Evolutionary conservation across 2,113 vertebrate species (phyloP), one percentile per base, ranked within the genome.

Genomic region (Bujurquina vittata): DNA sequence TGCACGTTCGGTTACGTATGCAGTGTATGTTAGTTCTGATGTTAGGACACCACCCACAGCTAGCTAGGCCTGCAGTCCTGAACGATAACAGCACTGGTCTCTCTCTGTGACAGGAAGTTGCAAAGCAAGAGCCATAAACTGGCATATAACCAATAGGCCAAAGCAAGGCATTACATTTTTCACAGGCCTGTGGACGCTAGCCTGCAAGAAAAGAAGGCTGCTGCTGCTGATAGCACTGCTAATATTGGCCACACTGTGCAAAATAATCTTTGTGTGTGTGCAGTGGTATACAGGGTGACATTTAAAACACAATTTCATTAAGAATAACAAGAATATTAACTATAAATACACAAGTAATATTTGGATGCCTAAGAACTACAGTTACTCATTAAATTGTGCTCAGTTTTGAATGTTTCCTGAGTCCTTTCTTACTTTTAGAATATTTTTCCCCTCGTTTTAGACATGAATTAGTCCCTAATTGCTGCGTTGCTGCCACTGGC

Each of bases 101-200:
- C 0, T 46, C 43, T 46, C 12, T 33, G 14, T 60, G 59, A 5
- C 31, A 10, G 18, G 29, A 61, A 0, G 17, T 59, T 59, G 58
- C 33, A 61, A 61, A 61, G 17, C 59, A 61, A 43, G 40, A 43
- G 11, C 12, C 4, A 3, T 46, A 46, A 46, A 15, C 43, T 46
- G 43, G 43, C 14, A 1, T 46, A 46, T 46, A 46, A 46, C 14
- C 14, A 46, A 14, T 3, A 4, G 5, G 14, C 14, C 14, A 15
- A 46, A 46, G 43, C 14, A 4, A 31, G 5, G 29, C 4, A 33
- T 33, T 18, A 1, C 26, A 58, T 60, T 33, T 60, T 60, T 31
- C 23, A 31, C 29, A 33, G 15, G 7, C 17, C 3, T 59, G 26
- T 59, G 23, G 58, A 59, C 12, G 2, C 29, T 59, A 26, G 57